Base-by-base conservation (phyloP, 1,140 invertebrate genomes). In the Drosophila littoralis region DNA sequence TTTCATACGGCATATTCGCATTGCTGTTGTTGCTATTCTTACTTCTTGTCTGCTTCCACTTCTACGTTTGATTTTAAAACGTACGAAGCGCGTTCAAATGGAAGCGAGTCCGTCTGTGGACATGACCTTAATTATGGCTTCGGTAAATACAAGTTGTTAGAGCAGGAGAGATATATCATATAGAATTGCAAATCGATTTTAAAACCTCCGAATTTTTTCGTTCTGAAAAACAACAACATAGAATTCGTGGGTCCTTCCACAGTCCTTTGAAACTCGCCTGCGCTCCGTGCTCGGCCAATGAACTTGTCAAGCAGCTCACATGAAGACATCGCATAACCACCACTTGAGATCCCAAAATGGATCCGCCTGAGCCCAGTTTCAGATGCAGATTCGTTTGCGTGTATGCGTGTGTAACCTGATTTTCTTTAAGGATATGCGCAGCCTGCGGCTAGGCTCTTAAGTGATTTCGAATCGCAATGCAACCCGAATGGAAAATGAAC, bases 401-500 rank as follows among this genome's bases (percentile, higher is more conserved):
- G 55, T 52, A 13, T 54, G 61, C 12, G 58, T 66, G 43, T 71
- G 82, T 81, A 86, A 86, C 79, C 79, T 89, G 83, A 88, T 88
- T 88, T 80, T 60, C 55, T 83, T 57, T 75, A 86, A 88, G 84
- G 84, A 88, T 86, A 83, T 69, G 77, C 74, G 67, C 58, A 43
- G 79, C 77, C 76, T 75, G 77, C 66, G 75, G 78, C 75, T 42
- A 17, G 74, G 77, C 69, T 79, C 77, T 77, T 83, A 86, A 86
- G 83, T 86, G 83, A 88, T 83, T 86, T 79, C 48, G 22, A 64
- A 85, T 71, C 61, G 75, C 63, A 74, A 52, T 54, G 70, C 22
- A 61, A 67, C 55, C 64, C 48, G 48, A 48, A 57, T 68, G 64
- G 43, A 63, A 69, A 69, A 58, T 42, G 63, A 68, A 77, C 51